Percentiles rank a stretch among this genome's conserved stretches.
phyloP scores from a whole-genome alignment of 2,797 vertebrate species.

The Chelon labrosus region DNA sequence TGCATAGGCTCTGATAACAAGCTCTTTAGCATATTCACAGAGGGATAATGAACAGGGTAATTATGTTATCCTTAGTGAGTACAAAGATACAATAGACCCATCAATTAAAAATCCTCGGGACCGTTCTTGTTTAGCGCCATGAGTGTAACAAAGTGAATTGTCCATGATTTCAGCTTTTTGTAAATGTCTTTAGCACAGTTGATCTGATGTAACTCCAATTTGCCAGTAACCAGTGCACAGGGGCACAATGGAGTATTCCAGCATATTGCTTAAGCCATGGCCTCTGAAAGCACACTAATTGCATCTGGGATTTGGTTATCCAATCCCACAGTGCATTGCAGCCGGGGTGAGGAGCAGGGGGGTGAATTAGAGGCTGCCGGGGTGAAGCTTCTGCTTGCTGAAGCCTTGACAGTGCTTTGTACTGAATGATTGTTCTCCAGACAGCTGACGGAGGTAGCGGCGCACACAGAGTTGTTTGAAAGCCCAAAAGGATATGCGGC shows the following conservation, averaged over 20 bases:
- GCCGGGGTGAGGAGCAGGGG: constrained; percentile 74
- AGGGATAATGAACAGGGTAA: constrained; percentile 74
- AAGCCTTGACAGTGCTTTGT: constrained; percentile 89
- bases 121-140: constrained; percentile 67
- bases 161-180: constrained; percentile 73
- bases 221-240: constrained; percentile 69
- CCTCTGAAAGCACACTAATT: constrained; percentile 86
- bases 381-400: constrained; percentile 83
- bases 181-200: constrained; percentile 67
- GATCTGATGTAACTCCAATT: constrained; percentile 76
- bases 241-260: constrained; percentile 76
- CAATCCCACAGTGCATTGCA: constrained; percentile 84
- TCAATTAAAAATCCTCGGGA: constrained; percentile 74
- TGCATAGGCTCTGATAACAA: constrained; percentile 65
- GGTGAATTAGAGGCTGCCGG: constrained; percentile 83
- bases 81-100: constrained; percentile 74
- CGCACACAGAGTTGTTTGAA: constrained; percentile 83
- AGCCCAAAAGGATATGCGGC: constrained; percentile 86
- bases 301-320: constrained; percentile 86
- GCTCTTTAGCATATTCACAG: constrained; percentile 72
- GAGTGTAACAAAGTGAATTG: constrained; percentile 72
- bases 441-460: constrained; percentile 86
- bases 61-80: constrained; percentile 71
- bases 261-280: constrained; percentile 80
- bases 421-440: constrained; percentile 88